These are phyloP conservation scores for Polypedilum pembai DNA, from an alignment of 1,140 invertebrate species.

Conservation along the genomic window DNA sequence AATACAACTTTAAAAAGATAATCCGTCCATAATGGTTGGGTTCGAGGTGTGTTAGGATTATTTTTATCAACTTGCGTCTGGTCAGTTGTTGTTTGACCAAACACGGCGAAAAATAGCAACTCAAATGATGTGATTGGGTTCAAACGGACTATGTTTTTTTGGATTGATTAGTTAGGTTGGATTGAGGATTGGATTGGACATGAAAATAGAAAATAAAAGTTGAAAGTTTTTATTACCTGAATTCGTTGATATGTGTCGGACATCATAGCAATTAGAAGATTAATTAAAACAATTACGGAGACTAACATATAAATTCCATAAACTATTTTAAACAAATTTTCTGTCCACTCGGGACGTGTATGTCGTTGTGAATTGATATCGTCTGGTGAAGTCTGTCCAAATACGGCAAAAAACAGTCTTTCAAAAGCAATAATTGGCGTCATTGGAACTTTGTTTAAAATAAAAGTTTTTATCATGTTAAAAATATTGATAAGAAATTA, in stretches of 20 bases:
- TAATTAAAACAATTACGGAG: conserved; percentile 94
- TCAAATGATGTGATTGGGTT: conserved; percentile 87
- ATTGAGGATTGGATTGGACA: conserved; percentile 31
- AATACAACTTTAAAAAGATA: conserved; percentile 74
- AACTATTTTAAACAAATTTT: conserved; percentile 73
- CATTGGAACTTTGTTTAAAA: conserved; percentile 57
- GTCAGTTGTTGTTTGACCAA: conserved; percentile 90
- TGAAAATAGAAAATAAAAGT: background rate
- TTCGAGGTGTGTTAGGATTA: conserved; percentile 45
- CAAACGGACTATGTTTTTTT: conserved; percentile 61
- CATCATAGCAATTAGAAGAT: conserved; percentile 99
- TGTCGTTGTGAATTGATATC: conserved; percentile 64
- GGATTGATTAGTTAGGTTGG: background rate
- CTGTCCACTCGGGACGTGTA: conserved; percentile 62
- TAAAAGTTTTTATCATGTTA: background rate
- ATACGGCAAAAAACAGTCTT: conserved; percentile 95
- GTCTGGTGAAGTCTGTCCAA: conserved; percentile 88
- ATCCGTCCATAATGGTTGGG: conserved; percentile 66
- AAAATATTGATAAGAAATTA: background rate
- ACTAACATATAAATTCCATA: conserved; percentile 97
- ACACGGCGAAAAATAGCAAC: conserved; percentile 97
- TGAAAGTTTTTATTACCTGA: conserved; percentile 61
- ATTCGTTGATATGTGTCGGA: conserved; percentile 98
- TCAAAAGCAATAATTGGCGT: conserved; percentile 87
- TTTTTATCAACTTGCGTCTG: conserved; percentile 54